Evolutionary conservation across 2,113 vertebrate genomes (phyloP).

Genomic region (Ctenodactylus gundi): DNA sequence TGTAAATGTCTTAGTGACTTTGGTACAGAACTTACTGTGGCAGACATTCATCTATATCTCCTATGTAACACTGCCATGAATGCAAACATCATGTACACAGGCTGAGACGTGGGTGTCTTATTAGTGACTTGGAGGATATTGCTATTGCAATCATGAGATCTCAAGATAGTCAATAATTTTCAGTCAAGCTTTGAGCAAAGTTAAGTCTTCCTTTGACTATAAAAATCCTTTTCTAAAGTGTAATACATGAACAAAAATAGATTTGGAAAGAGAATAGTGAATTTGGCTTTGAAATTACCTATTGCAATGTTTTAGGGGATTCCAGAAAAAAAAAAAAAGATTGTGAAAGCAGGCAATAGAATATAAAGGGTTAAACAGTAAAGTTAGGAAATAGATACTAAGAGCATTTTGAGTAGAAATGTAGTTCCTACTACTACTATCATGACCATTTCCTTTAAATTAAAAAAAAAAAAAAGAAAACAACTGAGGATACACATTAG

Average conservation of each 20-base stretch:
- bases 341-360: background rate
- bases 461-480: background rate
- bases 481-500: background rate
- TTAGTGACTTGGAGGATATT: background rate
- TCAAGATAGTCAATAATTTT: background rate
- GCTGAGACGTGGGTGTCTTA: background rate
- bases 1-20: background rate
- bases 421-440: background rate
- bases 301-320: background rate
- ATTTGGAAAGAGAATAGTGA: background rate
- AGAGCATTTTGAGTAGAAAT: background rate
- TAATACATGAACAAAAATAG: background rate
- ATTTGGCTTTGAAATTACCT: constrained; percentile 18
- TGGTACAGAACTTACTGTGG: background rate
- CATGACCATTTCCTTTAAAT: background rate
- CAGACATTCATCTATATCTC: background rate
- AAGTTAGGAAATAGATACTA: background rate
- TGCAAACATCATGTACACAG: background rate
- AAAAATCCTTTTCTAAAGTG: background rate
- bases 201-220: background rate
- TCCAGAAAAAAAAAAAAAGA: background rate
- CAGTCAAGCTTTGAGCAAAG: background rate
- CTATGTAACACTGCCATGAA: background rate
- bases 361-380: background rate
- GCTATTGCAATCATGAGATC: background rate